These are phyloP conservation scores for Myiozetetes cayanensis DNA, from an alignment of 2,113 vertebrate species.

Conservation along the genomic window DNA sequence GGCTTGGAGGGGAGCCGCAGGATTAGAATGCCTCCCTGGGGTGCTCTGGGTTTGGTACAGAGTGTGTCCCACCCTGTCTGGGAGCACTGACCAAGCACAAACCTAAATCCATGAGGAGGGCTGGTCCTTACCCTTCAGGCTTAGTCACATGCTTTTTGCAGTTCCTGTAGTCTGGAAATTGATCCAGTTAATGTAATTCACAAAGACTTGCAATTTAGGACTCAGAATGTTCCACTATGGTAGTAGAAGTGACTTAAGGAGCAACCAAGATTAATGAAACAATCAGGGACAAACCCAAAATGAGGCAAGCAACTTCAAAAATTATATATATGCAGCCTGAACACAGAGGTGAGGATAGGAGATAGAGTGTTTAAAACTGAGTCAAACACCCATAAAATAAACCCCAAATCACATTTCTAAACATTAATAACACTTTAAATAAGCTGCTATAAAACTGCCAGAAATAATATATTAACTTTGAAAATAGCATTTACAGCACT, in stretches of 20 bases:
- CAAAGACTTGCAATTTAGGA: neutral
- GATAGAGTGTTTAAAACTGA: constrained; percentile 29
- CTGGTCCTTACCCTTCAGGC: neutral
- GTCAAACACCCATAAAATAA: constrained; percentile 55
- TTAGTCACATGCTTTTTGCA: neutral
- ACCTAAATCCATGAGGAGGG: neutral
- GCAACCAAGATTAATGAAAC: neutral
- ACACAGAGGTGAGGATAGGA: neutral
- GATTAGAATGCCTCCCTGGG: neutral
- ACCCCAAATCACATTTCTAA: constrained; percentile 36
- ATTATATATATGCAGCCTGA: neutral
- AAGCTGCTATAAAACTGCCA: constrained; percentile 54
- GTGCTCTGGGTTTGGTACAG: neutral
- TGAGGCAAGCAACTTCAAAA: neutral
- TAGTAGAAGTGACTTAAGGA: neutral
- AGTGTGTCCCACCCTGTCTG: neutral
- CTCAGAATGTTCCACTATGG: neutral
- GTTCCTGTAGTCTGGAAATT: neutral
- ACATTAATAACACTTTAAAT: constrained; percentile 63
- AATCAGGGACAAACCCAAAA: neutral
- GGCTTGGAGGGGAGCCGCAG: neutral
- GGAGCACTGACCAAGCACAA: neutral
- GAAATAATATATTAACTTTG: constrained; percentile 56
- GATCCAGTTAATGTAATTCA: neutral
- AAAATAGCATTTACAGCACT: constrained; percentile 42